phyloP scores from a whole-genome alignment of 2,113 vertebrate genomes.

The Lichenostomus cassidix region DNA sequence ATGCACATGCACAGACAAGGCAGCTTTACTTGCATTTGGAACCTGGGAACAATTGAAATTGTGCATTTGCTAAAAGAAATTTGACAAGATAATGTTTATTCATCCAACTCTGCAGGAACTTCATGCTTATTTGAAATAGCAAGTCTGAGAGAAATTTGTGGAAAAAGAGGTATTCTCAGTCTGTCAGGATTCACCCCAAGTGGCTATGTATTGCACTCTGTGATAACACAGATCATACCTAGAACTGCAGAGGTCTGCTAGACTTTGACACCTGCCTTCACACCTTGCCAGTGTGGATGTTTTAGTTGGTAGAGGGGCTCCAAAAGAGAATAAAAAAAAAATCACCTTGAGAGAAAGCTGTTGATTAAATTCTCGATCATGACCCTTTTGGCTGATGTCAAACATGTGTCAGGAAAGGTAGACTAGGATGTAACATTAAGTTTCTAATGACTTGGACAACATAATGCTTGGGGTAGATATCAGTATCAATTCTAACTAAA shows the following conservation, averaged over 20 bases:
- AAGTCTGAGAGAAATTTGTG: not conserved
- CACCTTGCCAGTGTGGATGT: not conserved
- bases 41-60: not conserved
- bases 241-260: not conserved
- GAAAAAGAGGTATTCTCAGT: not conserved
- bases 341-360: not conserved
- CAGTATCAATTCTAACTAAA: not conserved
- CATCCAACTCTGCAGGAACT: not conserved
- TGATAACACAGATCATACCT: not conserved
- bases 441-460: not conserved
- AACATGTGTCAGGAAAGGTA: not conserved
- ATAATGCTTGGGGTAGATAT: not conserved
- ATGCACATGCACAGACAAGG: not conserved
- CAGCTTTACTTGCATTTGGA: not conserved
- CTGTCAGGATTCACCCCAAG: not conserved
- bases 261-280: accelerated
- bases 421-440: not conserved
- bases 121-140: not conserved
- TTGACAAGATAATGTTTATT: not conserved
- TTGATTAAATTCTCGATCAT: not conserved
- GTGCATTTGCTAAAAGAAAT: not conserved
- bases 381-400: not conserved
- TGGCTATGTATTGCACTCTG: not conserved
- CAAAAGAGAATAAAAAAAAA: not conserved
- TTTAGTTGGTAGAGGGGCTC: not conserved